Conservation (phyloP, 2,888 invertebrate genomes). For the Myathropa florea region DNA sequence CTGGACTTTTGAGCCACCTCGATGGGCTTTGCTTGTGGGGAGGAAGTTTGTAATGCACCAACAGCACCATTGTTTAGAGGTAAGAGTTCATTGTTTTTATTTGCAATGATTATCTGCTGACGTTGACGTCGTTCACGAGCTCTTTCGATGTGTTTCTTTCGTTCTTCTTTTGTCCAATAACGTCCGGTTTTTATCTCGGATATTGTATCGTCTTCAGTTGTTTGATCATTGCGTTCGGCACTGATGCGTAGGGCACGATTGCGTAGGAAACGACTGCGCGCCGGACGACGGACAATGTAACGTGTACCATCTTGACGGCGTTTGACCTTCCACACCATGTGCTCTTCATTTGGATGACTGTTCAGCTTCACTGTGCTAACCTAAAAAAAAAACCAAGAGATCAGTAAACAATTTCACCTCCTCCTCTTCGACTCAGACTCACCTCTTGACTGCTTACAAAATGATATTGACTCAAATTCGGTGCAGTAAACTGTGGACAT, state of each 20-base stretch:
- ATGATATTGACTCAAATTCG: slow-evolving; percentile 83
- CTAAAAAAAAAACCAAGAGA: slow-evolving; percentile 18
- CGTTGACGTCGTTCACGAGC: slow-evolving; percentile 84
- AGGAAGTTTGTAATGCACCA: neutral
- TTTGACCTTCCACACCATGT: slow-evolving; percentile 89
- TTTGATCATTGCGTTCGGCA: slow-evolving; percentile 84
- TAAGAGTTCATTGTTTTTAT: slow-evolving; percentile 51
- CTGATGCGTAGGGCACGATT: slow-evolving; percentile 86
- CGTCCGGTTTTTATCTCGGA: slow-evolving; percentile 89
- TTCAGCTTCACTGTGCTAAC: slow-evolving; percentile 63
- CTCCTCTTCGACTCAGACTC: too few species aligned
- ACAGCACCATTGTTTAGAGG: neutral
- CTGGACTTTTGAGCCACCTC: slow-evolving; percentile 18
- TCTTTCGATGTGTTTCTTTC: slow-evolving; percentile 87
- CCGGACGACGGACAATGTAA: slow-evolving; percentile 88
- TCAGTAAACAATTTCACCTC: neutral
- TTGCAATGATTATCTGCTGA: slow-evolving; percentile 72
- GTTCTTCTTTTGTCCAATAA: slow-evolving; percentile 89
- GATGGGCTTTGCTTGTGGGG: neutral
- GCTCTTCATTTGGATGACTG: slow-evolving; percentile 72
- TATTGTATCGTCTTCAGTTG: slow-evolving; percentile 89
- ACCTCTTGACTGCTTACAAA: slow-evolving; percentile 83
- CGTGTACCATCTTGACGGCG: slow-evolving; percentile 88
- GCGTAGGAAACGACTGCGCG: slow-evolving; percentile 85
- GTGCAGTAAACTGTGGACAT: slow-evolving; percentile 81